Evolutionary conservation across 1,140 invertebrate species (phyloP), one percentile per base, ranked within the genome.

Genomic region (Drosophila lacertosa): DNA sequence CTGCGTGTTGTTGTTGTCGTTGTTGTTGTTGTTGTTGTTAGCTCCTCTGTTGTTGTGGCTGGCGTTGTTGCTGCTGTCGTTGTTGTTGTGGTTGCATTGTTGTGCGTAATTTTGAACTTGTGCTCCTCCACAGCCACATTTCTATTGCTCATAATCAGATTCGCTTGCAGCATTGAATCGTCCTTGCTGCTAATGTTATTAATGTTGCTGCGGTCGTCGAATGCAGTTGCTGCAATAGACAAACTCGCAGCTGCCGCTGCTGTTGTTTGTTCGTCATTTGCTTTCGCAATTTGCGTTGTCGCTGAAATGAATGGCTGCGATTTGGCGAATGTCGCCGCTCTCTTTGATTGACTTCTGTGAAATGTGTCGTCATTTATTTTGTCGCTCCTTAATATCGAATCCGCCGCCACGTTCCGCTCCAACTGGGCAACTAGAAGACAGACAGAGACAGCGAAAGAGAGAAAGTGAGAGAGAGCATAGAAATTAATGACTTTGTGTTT

Each of bases 271-370:
- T 65, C 37, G 26, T 73, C 63, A 35, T 74, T 63, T 67, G 71
- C 44, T 59, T 65, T 77, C 66, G 63, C 59, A 79, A 78, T 82
- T 81, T 88, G 77, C 51, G 77, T 65, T 75, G 82, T 74, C 70
- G 74, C 59, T 71, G 78, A 63, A 77, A 82, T 88, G 74, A 82
- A 86, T 86, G 82, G 26, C 53, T 53, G 18, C 75, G 66, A 74
- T 53, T 73, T 64, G 53, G 64, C 29, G 51, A 57, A 44, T 71
- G 71, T 66, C 68, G 71, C 44, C 50, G 65, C 75, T 74, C 83
- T 73, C 82, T 80, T 88, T 88, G 82, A 88, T 88, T 88, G 82
- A 88, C 82, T 88, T 68, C 71, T 82, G 72, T 89, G 82, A 82
- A 88, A 77, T 75, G 82, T 65, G 58, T 40, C 47, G 59, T 74